phyloP scores from a whole-genome alignment of 2,888 invertebrate genomes.

The Sarcophaga carnaria region DNA sequence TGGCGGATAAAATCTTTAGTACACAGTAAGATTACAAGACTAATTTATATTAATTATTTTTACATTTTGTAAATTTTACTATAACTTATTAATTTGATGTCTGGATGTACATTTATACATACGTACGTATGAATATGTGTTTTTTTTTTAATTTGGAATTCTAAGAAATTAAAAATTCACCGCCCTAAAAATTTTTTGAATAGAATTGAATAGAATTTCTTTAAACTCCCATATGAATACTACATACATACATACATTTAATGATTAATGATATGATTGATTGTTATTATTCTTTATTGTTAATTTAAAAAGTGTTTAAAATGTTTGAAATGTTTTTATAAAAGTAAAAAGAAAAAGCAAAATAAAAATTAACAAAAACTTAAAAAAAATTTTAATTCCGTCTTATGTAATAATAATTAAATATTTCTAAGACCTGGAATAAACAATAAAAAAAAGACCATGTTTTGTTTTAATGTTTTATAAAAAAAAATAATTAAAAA shows the following conservation, averaged over 20 bases:
- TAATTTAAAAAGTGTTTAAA: not conserved
- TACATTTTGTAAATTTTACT: too few relatives aligned
- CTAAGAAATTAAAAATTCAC: not conserved
- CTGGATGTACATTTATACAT: too few relatives aligned
- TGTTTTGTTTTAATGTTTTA: not conserved
- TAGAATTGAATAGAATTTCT: not conserved
- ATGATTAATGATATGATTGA: not conserved
- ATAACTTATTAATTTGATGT: too few relatives aligned
- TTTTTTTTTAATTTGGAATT: not conserved
- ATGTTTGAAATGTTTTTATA: not conserved
- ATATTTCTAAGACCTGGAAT: conserved; percentile 54
- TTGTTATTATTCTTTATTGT: not conserved
- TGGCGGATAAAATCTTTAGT: too few relatives aligned
- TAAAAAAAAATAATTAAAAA: not conserved
- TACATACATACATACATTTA: not conserved
- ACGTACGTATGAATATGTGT: not conserved
- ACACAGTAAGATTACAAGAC: too few relatives aligned
- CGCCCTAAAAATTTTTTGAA: too few relatives aligned
- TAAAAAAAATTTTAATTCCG: conserved; percentile 46
- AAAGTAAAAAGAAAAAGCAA: too few relatives aligned
- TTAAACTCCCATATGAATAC: not conserved
- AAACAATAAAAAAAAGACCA: not conserved
- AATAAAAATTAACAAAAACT: not conserved
- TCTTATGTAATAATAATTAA: conserved; percentile 61
- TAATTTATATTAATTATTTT: too few relatives aligned